These are phyloP conservation scores for Crepidodera aurea DNA, from an alignment of 2,888 invertebrate genomes.

Conservation along the genomic window DNA sequence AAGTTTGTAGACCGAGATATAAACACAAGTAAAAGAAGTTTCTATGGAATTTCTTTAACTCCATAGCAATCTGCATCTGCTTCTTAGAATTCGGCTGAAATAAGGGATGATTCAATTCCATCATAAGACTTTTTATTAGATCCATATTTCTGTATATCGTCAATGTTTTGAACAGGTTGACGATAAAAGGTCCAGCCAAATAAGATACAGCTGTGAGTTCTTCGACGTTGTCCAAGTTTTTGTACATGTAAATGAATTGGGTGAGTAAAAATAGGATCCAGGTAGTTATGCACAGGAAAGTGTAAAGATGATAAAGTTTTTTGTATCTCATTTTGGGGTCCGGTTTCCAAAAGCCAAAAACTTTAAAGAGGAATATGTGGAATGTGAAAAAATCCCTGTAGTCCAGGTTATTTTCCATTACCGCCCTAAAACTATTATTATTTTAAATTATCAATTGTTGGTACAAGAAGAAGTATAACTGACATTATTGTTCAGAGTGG, in stretches of 20 bases:
- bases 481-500: no score
- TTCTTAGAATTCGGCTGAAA: slow-evolving; percentile 23
- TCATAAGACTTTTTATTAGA: slow-evolving; percentile 7
- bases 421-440: not conserved
- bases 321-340: not conserved
- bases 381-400: slow-evolving; percentile 14
- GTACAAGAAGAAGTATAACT: no score
- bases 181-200: not conserved
- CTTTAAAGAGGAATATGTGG: slow-evolving; percentile 15
- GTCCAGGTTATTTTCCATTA: not conserved
- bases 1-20: slow-evolving; percentile 26
- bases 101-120: slow-evolving; percentile 20
- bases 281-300: not conserved
- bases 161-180: not conserved
- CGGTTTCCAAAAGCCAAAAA: slow-evolving; percentile 23
- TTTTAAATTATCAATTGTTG: no score
- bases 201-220: slow-evolving; percentile 7
- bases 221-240: not conserved
- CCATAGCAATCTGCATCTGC: slow-evolving; percentile 10
- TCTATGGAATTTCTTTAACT: slow-evolving; percentile 5
- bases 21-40: slow-evolving; percentile 13
- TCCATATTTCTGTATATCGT: slow-evolving; percentile 18
- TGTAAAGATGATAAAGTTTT: slow-evolving; percentile 4
- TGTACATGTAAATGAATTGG: slow-evolving; percentile 23
- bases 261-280: slow-evolving; percentile 18